Evolutionary conservation across 2,888 invertebrate species (phyloP).

Genomic region (Gerosis bhagava): DNA sequence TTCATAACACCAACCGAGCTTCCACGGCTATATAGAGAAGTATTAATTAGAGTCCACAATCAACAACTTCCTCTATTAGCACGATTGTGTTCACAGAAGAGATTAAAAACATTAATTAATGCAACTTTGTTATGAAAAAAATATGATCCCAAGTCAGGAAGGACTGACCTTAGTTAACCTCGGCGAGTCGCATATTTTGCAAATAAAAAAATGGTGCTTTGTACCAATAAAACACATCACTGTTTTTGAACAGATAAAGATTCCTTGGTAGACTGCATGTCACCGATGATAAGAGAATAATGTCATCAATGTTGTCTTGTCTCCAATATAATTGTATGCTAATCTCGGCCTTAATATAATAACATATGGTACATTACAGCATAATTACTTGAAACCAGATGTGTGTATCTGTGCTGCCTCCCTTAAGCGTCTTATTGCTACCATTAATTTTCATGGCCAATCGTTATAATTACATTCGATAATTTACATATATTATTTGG

Average conservation of each 20-base stretch:
- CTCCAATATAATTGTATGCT: background rate
- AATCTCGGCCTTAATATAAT: conserved; percentile 22
- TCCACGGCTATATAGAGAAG: conserved; percentile 23
- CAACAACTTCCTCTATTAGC: conserved; percentile 41
- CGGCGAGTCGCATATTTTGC: conserved; percentile 40
- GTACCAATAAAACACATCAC: conserved; percentile 46
- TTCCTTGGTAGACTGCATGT: conserved; percentile 69
- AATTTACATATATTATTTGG: too few species aligned
- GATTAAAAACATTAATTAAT: conserved; percentile 53
- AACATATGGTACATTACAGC: conserved; percentile 13
- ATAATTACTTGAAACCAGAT: conserved; percentile 15
- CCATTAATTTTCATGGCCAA: conserved; percentile 17
- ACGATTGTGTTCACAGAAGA: conserved; percentile 46
- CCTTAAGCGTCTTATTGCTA: conserved; percentile 10
- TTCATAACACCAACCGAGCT: conserved; percentile 23
- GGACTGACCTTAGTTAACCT: conserved; percentile 59
- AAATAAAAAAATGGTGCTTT: conserved; percentile 64
- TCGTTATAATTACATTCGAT: conserved; percentile 7
- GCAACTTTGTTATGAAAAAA: conserved; percentile 61
- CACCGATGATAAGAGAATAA: conserved; percentile 57
- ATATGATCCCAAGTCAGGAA: conserved; percentile 67
- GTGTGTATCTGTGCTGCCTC: conserved; percentile 8
- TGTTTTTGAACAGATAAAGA: conserved; percentile 49
- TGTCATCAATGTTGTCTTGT: conserved; percentile 13
- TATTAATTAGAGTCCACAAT: conserved; percentile 38